Evolutionary conservation across 2,888 invertebrate species (phyloP).

Genomic region (Sylvicola cinctus): DNA sequence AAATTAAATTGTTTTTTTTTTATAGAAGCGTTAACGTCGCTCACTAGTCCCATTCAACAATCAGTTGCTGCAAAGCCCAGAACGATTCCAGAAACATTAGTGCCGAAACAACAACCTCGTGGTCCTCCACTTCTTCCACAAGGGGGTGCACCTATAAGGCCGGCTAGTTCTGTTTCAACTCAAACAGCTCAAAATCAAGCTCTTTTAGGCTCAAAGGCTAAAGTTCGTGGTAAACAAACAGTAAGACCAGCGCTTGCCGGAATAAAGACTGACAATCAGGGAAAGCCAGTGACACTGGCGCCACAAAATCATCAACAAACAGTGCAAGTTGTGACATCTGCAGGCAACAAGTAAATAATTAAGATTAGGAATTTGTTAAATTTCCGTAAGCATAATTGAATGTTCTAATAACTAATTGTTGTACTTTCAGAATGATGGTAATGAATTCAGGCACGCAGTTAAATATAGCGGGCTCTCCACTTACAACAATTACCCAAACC

Average conservation of each 20-base stretch:
- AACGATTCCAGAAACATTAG: constrained; percentile 30
- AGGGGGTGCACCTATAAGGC: constrained; percentile 38
- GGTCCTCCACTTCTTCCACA: constrained; percentile 37
- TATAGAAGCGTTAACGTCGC: neutral
- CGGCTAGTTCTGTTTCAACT: constrained; percentile 66
- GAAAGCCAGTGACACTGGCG: constrained; percentile 5
- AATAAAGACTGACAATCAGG: constrained; percentile 32
- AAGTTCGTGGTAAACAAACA: constrained; percentile 47
- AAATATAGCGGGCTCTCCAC: constrained; percentile 19
- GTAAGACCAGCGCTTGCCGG: constrained; percentile 45
- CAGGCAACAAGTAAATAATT: constrained; percentile 29
- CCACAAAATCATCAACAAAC: constrained; percentile 20
- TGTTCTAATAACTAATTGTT: constrained; percentile 2
- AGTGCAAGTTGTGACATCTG: constrained; percentile 27
- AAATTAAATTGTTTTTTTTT: neutral
- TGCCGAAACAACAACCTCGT: constrained; percentile 23
- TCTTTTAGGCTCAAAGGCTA: constrained; percentile 31
- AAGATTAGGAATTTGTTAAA: constrained; percentile 1
- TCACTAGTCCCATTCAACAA: constrained; percentile 1
- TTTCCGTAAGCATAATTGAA: constrained; percentile 4
- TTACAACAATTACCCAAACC: constrained; percentile 9
- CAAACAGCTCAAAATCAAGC: constrained; percentile 39
- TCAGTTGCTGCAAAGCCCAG: constrained; percentile 27
- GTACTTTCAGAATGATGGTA: constrained; percentile 21
- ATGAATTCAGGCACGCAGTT: constrained; percentile 24